Evolutionary conservation across 2,888 invertebrate genomes (phyloP).

Genomic region (Synanthedon vespiformis): DNA sequence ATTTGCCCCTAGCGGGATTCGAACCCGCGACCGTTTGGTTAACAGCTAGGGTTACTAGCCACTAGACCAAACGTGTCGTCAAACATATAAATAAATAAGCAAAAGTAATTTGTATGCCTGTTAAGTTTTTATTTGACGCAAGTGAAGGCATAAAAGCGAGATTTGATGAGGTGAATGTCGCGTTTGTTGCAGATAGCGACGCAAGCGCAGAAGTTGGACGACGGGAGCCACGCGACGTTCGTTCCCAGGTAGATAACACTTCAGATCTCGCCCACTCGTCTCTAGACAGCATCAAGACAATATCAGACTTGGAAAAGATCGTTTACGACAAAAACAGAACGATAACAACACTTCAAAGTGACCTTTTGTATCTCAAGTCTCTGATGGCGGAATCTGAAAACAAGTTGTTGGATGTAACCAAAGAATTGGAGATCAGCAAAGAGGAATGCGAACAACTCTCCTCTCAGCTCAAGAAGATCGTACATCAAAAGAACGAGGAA

Average conservation of each 20-base stretch:
- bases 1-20: too few species aligned
- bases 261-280: slow-evolving; percentile 46
- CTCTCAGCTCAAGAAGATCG: slow-evolving; percentile 50
- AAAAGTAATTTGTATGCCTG: too few species aligned
- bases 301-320: slow-evolving; percentile 55
- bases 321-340: slow-evolving; percentile 52
- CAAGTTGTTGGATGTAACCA: slow-evolving; percentile 45
- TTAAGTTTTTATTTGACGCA: too few species aligned
- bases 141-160: neutral
- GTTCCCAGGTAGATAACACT: slow-evolving; percentile 52
- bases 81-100: too few species aligned
- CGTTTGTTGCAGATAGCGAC: too few species aligned
- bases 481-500: slow-evolving; percentile 56
- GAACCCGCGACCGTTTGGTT: too few species aligned
- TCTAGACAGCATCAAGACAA: slow-evolving; percentile 48
- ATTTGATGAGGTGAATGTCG: too few species aligned
- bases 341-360: slow-evolving; percentile 49
- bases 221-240: slow-evolving; percentile 23
- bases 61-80: too few species aligned
- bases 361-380: slow-evolving; percentile 45
- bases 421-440: slow-evolving; percentile 43
- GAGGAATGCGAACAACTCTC: slow-evolving; percentile 52
- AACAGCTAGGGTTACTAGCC: too few species aligned
- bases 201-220: too few species aligned
- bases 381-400: slow-evolving; percentile 54